Evolutionary conservation across 1,140 invertebrate species (phyloP), one percentile per base, ranked within the genome.

Genomic region (Epicauta chinensis): DNA sequence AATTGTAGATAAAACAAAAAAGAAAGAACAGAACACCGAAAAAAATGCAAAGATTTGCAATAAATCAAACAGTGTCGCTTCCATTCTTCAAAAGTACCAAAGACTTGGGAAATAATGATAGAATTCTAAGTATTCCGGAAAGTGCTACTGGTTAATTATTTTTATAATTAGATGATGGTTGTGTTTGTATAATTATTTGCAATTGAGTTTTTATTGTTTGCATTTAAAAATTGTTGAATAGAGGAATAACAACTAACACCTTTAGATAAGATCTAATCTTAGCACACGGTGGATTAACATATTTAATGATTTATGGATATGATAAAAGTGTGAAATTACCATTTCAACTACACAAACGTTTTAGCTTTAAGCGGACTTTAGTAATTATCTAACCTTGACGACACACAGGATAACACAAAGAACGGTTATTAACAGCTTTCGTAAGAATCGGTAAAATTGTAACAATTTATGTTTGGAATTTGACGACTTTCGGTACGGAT

Each of bases 191-290:
- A 14, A 13, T 17, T 40, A 40, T 40, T 40, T 40, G 38, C 38
- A 40, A 16, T 10, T 17, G 15, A 17, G n/a, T 15, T 10, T 40
- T 40, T 3, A 1, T 40, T 16, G 2, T 16, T 16, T n/a, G 14
- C 4, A 10, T 13, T 17, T 13, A 5, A n/a, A n/a, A n/a, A 7
- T 23, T 23, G 17, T 23, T 23, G 7, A 7, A 4, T 23, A 23
- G 3, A 23, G 23, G 23, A 23, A 7, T n/a, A 23, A 23, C 7
- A 23, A 7, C 11, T 13, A 40, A 40, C 38, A 40, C 38, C 38
- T 40, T 40, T 40, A 9, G 15, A 40, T 14, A 40, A 40, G 38
- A 40, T 40, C 15, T 17, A 40, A 40, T 40, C 38, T 40, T 17
- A 37, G 10, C 12, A 13, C 4, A 37, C 38, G 1, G 4, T 23